These are phyloP conservation scores for Hippocampus abdominalis DNA, from an alignment of 2,113 vertebrate species.

Conservation along the genomic window DNA sequence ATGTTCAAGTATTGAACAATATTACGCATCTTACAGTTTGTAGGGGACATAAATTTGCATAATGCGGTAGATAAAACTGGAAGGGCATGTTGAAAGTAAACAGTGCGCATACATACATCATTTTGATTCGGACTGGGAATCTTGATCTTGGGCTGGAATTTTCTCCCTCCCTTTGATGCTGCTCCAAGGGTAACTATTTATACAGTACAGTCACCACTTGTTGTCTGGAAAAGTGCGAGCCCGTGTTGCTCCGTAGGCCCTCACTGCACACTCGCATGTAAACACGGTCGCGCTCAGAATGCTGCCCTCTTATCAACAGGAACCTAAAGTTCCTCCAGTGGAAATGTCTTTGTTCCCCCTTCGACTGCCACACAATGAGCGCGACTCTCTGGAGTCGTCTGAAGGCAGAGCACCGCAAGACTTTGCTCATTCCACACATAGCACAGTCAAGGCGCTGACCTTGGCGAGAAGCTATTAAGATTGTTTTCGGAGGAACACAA, in stretches of 20 bases:
- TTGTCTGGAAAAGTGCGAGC: conserved; percentile 63
- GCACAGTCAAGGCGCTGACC: conserved; percentile 53
- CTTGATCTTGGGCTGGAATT: conserved; percentile 56
- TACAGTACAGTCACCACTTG: conserved; percentile 71
- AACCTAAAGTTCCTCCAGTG: conserved; percentile 78
- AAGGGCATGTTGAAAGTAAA: not conserved
- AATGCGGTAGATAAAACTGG: too few species aligned
- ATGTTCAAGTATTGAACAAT: too few species aligned
- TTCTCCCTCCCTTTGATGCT: conserved; percentile 65
- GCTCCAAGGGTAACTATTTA: conserved; percentile 66
- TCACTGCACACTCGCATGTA: conserved; percentile 69
- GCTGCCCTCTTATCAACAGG: conserved; percentile 76
- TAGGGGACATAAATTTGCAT: too few species aligned
- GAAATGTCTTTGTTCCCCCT: conserved; percentile 76
- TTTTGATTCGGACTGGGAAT: conserved; percentile 24
- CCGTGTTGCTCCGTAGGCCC: conserved; percentile 48
- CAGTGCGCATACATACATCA: conserved; percentile 13
- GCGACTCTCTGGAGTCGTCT: conserved; percentile 73
- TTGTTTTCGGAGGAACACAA: conserved; percentile 25
- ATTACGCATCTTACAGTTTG: not conserved
- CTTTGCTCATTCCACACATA: conserved; percentile 61
- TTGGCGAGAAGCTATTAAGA: conserved; percentile 58
- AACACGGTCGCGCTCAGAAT: conserved; percentile 61
- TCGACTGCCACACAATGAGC: conserved; percentile 70
- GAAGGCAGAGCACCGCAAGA: conserved; percentile 53